Conservation (phyloP, 2,888 invertebrate species). For the Euzophera pinguis region DNA sequence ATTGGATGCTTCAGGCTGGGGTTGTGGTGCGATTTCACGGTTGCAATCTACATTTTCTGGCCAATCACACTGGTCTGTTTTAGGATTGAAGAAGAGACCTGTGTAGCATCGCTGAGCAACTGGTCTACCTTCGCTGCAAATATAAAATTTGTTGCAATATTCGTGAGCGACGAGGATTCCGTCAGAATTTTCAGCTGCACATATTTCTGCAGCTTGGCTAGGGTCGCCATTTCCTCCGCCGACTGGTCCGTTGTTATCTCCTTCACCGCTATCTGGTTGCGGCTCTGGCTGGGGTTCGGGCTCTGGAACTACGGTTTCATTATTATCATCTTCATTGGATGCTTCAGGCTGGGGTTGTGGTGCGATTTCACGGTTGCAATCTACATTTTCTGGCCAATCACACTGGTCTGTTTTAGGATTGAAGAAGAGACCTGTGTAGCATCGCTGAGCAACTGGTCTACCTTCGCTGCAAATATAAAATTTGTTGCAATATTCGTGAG, state of each 20-base stretch:
- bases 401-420: conserved; percentile 31
- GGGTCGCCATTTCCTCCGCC: conserved; percentile 24
- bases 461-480: conserved; percentile 37
- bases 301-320: background rate
- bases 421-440: conserved; percentile 27
- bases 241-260: conserved; percentile 6
- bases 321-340: background rate
- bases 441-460: conserved; percentile 24
- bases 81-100: conserved; percentile 27
- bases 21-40: background rate
- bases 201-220: conserved; percentile 32
- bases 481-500: conserved; percentile 40
- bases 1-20: conserved; percentile 15
- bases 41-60: conserved; percentile 32
- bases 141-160: conserved; percentile 36
- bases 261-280: conserved; percentile 8
- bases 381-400: conserved; percentile 36
- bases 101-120: conserved; percentile 21
- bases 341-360: conserved; percentile 20
- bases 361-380: conserved; percentile 27
- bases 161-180: conserved; percentile 32
- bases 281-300: conserved; percentile 3
- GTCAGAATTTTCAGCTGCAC: conserved; percentile 25
- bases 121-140: conserved; percentile 29
- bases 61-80: conserved; percentile 32